Conservation (phyloP, 2,797 vertebrate species). For the Myiotriccus ornatus region DNA sequence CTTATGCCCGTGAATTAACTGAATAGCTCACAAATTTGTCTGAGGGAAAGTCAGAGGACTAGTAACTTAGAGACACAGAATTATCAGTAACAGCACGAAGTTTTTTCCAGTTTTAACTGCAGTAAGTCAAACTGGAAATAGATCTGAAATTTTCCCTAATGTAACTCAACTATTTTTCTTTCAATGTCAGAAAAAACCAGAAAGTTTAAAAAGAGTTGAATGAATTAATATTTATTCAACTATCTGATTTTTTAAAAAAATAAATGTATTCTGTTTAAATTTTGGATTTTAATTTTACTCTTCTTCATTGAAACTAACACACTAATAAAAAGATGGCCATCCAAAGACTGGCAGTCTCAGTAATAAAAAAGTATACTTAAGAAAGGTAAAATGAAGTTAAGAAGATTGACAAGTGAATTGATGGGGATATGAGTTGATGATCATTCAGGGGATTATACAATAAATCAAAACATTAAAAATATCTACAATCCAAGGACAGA, state of each 20-base stretch:
- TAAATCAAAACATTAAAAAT: slow-evolving; percentile 55
- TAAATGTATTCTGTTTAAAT: neutral
- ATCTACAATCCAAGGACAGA: slow-evolving; percentile 16
- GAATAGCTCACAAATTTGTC: neutral
- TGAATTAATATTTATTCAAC: neutral
- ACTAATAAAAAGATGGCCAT: neutral
- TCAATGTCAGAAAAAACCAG: neutral
- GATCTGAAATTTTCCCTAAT: neutral
- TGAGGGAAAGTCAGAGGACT: neutral
- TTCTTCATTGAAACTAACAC: neutral
- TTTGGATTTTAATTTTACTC: neutral
- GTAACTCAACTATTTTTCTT: neutral
- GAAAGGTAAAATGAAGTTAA: slow-evolving; percentile 41
- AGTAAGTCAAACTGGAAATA: neutral
- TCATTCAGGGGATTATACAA: neutral
- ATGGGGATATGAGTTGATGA: neutral
- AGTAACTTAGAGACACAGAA: neutral
- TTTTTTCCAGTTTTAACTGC: neutral
- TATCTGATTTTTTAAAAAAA: neutral
- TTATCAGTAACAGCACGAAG: rapidly evolving
- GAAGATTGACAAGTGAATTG: slow-evolving; percentile 18
- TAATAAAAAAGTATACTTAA: neutral
- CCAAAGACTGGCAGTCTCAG: neutral
- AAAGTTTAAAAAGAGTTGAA: neutral
- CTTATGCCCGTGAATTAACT: neutral